These are phyloP conservation scores for Microdon myrmicae DNA, from an alignment of 2,888 invertebrate genomes.

Conservation along the genomic window DNA sequence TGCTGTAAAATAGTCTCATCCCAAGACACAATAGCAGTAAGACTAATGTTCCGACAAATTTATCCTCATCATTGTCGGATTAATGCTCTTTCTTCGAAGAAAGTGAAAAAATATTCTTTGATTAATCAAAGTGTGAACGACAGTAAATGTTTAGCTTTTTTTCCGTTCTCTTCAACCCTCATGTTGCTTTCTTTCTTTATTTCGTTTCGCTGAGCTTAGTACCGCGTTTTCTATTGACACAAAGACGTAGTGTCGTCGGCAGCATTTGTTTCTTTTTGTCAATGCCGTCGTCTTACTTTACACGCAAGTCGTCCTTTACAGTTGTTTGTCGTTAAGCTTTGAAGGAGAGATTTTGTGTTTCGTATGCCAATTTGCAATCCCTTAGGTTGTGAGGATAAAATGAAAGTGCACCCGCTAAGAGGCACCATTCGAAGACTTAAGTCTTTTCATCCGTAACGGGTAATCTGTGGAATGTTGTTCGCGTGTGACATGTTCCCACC, in stretches of 20 bases:
- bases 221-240: no score
- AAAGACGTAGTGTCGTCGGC: no score
- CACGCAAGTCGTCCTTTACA: no score
- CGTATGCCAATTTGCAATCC: conserved; percentile 6
- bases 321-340: conserved; percentile 17
- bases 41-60: conserved; percentile 36
- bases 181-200: background rate
- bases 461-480: conserved; percentile 36
- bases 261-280: no score
- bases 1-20: background rate
- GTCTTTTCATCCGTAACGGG: conserved; percentile 26
- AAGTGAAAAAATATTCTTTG: conserved; percentile 34
- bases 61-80: conserved; percentile 36
- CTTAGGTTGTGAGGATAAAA: background rate
- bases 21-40: conserved; percentile 3
- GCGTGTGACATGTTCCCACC: conserved; percentile 13
- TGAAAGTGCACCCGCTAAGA: conserved; percentile 18
- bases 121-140: conserved; percentile 43
- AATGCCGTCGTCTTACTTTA: no score
- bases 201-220: background rate
- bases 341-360: conserved; percentile 14
- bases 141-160: conserved; percentile 22
- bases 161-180: background rate
- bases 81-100: conserved; percentile 32
- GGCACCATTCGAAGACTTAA: conserved; percentile 39